A percentile compares a stretch with the other conserved stretches of the same genome.
These are phyloP conservation scores for Cavia porcellus DNA, from an alignment of 2,113 vertebrate genomes.

Conservation along the genomic window DNA sequence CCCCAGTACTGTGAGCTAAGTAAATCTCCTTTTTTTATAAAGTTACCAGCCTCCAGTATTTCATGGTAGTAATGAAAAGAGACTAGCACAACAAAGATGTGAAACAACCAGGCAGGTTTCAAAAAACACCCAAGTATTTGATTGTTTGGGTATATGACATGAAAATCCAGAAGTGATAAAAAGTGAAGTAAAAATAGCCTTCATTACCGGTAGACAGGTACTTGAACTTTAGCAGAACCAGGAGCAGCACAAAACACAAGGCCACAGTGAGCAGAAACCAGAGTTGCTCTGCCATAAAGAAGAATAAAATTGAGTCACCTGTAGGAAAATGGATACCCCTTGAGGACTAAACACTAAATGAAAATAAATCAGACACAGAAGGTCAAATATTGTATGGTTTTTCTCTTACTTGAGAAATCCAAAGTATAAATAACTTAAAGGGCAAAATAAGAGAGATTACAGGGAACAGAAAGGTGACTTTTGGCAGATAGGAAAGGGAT, in stretches of 20 bases:
- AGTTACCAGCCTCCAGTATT: neutral
- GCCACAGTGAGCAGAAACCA: neutral
- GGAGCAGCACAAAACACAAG: neutral
- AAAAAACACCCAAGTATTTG: neutral
- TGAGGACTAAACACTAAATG: neutral
- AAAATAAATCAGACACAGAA: neutral
- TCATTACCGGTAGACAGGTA: neutral
- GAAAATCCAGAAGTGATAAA: neutral
- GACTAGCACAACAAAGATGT: neutral
- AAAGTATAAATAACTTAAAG: neutral
- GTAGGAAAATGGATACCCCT: neutral
- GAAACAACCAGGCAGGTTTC: neutral
- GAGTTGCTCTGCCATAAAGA: neutral
- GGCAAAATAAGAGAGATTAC: neutral
- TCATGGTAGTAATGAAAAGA: neutral
- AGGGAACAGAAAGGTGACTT: neutral
- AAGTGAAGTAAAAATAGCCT: neutral
- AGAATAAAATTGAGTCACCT: neutral
- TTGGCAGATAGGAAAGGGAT: neutral
- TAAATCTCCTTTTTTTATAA: neutral
- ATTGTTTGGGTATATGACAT: neutral
- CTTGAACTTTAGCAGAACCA: conserved; percentile 22
- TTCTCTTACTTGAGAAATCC: neutral
- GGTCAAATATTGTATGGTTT: neutral
- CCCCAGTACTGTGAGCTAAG: neutral